These are phyloP conservation scores for Ectemnius continuus DNA, from an alignment of 2,888 invertebrate genomes.

Conservation along the genomic window DNA sequence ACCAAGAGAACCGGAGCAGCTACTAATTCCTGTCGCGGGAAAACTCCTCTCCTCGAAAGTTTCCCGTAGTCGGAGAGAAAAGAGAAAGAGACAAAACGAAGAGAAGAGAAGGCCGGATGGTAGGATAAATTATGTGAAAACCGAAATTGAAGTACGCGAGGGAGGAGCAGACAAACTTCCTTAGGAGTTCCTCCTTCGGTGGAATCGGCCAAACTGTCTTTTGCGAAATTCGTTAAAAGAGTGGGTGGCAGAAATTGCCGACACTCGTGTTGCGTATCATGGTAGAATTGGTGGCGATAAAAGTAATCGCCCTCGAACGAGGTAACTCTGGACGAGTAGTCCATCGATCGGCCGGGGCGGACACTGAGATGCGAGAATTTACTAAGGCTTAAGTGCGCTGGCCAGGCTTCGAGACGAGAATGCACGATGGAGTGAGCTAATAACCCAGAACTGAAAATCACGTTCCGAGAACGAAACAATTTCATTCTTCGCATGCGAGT, in stretches of 20 bases:
- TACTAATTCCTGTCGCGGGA: conserved; percentile 46
- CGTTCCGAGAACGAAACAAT: conserved; percentile 29
- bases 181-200: not conserved
- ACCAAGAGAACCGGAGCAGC: conserved; percentile 31
- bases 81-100: too few species aligned
- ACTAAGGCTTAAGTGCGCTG: not conserved
- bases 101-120: conserved; percentile 21
- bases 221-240: conserved; percentile 11
- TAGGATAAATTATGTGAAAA: conserved; percentile 50
- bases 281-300: not conserved
- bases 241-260: conserved; percentile 6
- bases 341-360: not conserved
- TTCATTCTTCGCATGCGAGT: conserved; percentile 27
- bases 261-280: not conserved
- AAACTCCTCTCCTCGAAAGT: conserved; percentile 38
- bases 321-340: not conserved
- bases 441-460: conserved; percentile 6
- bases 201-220: conserved; percentile 30
- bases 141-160: conserved; percentile 46
- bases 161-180: conserved; percentile 37
- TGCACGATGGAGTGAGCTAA: conserved; percentile 27
- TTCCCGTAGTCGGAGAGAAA: not conserved
- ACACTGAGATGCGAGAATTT: not conserved
- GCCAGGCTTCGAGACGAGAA: not conserved
- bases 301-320: conserved; percentile 6